phyloP scores from a whole-genome alignment of 2,113 vertebrate species.

The Prochilodus magdalenae region DNA sequence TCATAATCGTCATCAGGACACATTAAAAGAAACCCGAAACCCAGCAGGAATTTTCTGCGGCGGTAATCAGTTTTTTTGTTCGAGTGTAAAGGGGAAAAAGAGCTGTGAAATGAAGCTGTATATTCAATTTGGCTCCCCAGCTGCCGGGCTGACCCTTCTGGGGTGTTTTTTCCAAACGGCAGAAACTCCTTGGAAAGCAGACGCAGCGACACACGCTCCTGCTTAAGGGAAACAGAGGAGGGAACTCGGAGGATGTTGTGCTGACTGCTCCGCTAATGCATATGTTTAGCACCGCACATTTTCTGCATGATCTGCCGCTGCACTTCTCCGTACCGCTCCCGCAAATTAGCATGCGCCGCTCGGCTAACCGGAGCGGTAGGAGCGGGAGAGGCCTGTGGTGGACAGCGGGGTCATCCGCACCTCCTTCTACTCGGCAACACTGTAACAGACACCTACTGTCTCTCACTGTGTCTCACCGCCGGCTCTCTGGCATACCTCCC shows the following conservation, averaged over 20 bases:
- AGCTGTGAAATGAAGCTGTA: conserved; percentile 74
- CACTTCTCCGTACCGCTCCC: neutral
- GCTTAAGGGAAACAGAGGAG: conserved; percentile 38
- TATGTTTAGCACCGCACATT: conserved; percentile 81
- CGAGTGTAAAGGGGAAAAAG: conserved; percentile 47
- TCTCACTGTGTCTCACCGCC: too few species aligned
- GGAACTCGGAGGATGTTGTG: conserved; percentile 43
- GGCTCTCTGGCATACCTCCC: too few species aligned
- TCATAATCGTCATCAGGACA: conserved; percentile 81
- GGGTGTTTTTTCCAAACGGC: conserved; percentile 50
- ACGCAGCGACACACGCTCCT: conserved; percentile 67
- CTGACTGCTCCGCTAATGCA: conserved; percentile 51
- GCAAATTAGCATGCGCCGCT: neutral
- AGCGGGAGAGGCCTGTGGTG: neutral
- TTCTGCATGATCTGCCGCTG: conserved; percentile 79
- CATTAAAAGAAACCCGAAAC: conserved; percentile 79
- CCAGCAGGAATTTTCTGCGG: conserved; percentile 80
- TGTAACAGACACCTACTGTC: too few species aligned
- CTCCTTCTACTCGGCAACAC: too few species aligned
- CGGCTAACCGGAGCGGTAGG: neutral
- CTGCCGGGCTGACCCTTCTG: conserved; percentile 67
- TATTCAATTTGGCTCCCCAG: conserved; percentile 74
- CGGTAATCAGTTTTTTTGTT: conserved; percentile 72
- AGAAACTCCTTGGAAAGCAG: conserved; percentile 77
- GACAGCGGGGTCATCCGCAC: too few species aligned